These are phyloP conservation scores for Carcharodon carcharias DNA, from an alignment of 2,797 vertebrate genomes.

Conservation along the genomic window DNA sequence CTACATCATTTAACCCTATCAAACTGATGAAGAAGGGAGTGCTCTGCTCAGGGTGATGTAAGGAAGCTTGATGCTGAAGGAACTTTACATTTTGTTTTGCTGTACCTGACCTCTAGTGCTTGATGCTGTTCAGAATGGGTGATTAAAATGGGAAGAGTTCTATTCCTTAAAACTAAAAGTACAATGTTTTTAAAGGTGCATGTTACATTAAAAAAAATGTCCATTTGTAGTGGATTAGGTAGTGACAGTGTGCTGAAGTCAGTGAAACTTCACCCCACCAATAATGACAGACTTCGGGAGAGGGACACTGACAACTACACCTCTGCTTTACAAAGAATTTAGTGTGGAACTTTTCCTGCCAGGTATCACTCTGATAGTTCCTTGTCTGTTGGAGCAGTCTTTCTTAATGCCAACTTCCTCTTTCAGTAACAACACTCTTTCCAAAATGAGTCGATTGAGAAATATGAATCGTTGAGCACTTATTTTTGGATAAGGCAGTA, in stretches of 20 bases:
- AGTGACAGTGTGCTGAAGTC: neutral
- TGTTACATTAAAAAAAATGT: neutral
- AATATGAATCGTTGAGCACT: neutral
- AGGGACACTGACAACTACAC: neutral
- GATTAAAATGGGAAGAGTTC: neutral
- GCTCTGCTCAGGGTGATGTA: neutral
- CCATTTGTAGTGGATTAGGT: neutral
- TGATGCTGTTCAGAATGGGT: neutral
- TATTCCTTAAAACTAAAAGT: neutral
- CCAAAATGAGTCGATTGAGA: neutral
- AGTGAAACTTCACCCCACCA: neutral
- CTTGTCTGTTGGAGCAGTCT: neutral
- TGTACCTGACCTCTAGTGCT: neutral
- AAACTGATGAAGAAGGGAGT: neutral
- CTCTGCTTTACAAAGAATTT: neutral
- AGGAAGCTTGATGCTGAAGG: neutral
- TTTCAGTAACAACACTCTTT: neutral
- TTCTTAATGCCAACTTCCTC: neutral
- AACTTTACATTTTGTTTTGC: too few species aligned
- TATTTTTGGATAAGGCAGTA: neutral
- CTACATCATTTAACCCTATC: too few species aligned
- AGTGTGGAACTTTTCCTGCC: neutral
- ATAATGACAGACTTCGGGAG: neutral
- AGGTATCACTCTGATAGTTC: neutral
- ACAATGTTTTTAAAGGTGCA: neutral